phyloP scores from a whole-genome alignment of 2,113 vertebrate species.

The Scopus umbretta region DNA sequence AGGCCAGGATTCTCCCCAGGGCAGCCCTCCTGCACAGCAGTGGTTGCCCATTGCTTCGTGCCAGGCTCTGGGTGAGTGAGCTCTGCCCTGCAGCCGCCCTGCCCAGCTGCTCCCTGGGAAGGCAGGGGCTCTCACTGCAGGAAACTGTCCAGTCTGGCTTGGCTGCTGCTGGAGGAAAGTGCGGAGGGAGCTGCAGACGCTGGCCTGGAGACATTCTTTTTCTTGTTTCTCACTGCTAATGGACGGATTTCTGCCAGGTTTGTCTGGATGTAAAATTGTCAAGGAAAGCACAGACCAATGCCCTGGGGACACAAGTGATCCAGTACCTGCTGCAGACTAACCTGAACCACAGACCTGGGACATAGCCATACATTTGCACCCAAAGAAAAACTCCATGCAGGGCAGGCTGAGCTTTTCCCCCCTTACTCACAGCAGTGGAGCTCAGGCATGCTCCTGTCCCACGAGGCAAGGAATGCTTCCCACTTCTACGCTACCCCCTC shows the following conservation, averaged over 20 bases:
- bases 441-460: neutral
- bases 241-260: slow-evolving; percentile 57
- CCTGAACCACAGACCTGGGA: neutral
- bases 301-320: neutral
- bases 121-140: slow-evolving; percentile 19
- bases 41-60: fast-evolving
- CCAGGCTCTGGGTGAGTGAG: neutral
- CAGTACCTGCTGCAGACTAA: neutral
- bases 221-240: slow-evolving; percentile 36
- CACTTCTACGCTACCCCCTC: too few species aligned
- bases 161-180: slow-evolving; percentile 10
- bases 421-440: neutral
- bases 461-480: fast-evolving
- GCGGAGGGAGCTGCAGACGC: neutral
- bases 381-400: neutral
- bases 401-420: neutral
- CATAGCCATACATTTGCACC: neutral
- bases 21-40: neutral
- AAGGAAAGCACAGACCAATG: slow-evolving; percentile 32
- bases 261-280: slow-evolving; percentile 53
- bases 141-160: slow-evolving; percentile 67
- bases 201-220: slow-evolving; percentile 36
- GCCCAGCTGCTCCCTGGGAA: neutral
- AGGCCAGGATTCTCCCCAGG: neutral
- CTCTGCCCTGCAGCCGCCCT: neutral